Conservation (phyloP, 2,888 invertebrate species). For the Stenoptilia bipunctidactyla region DNA sequence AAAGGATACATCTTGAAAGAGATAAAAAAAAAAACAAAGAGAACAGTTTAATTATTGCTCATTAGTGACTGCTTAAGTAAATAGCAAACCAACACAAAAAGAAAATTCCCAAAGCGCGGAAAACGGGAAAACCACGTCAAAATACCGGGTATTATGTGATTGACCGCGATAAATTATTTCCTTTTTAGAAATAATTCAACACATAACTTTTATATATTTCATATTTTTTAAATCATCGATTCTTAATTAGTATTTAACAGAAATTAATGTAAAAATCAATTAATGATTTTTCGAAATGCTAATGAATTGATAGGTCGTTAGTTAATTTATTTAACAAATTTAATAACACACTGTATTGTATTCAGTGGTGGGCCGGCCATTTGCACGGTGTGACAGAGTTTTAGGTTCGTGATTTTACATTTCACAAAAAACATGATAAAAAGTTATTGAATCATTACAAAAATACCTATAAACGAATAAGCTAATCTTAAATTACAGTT, state of each 20-base stretch:
- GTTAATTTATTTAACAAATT: slow-evolving; percentile 22
- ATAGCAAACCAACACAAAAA: no score
- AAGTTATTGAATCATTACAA: slow-evolving; percentile 51
- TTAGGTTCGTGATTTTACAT: slow-evolving; percentile 66
- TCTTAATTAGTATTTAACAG: no score
- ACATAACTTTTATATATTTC: slow-evolving; percentile 22
- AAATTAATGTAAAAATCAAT: no score
- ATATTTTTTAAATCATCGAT: no score
- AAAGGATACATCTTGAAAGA: slow-evolving; percentile 39
- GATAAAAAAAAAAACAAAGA: no score
- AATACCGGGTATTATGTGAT: slow-evolving; percentile 32
- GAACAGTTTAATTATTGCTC: no score
- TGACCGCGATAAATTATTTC: slow-evolving; percentile 30
- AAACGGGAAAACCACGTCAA: no score
- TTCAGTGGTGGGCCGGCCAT: slow-evolving; percentile 80
- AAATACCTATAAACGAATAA: slow-evolving; percentile 56
- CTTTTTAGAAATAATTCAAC: slow-evolving; percentile 33
- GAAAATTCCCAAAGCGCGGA: no score
- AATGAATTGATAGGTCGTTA: no score
- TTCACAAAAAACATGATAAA: slow-evolving; percentile 21
- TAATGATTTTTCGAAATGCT: no score
- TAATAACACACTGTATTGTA: slow-evolving; percentile 60
- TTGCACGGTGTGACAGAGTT: slow-evolving; percentile 78
- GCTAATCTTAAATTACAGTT: slow-evolving; percentile 28
- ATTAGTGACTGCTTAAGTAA: no score